Evolutionary conservation across 1,140 invertebrate genomes (phyloP).

Genomic region (Drosophila ananassae): DNA sequence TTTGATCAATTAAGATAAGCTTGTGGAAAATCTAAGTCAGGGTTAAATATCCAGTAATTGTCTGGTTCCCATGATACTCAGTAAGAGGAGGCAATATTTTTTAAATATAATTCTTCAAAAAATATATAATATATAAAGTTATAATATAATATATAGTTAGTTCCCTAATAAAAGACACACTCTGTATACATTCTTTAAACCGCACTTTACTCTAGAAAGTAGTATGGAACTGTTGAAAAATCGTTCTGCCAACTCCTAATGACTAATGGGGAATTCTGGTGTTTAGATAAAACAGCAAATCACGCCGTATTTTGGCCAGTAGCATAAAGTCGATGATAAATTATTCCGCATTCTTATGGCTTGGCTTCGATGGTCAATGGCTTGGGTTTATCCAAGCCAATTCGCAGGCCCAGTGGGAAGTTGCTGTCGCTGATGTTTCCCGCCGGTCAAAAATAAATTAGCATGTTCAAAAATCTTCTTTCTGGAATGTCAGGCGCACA

Average conservation of each 20-base stretch:
- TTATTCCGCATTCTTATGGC: slow-evolving; percentile 17
- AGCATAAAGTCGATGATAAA: slow-evolving; percentile 13
- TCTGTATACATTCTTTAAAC: too few relatives aligned
- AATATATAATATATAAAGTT: too few relatives aligned
- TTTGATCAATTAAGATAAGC: slow-evolving; percentile 35
- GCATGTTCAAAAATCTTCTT: slow-evolving; percentile 22
- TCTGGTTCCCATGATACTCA: neutral
- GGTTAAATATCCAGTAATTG: neutral
- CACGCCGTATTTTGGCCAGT: neutral
- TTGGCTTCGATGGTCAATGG: slow-evolving; percentile 6
- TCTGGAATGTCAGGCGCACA: slow-evolving; percentile 36
- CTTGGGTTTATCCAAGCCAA: slow-evolving; percentile 30
- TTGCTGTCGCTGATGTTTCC: slow-evolving; percentile 26
- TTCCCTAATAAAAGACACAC: too few relatives aligned
- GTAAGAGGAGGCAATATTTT: too few relatives aligned
- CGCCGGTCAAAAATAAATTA: slow-evolving; percentile 41
- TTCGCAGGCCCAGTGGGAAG: slow-evolving; percentile 26
- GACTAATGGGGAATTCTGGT: slow-evolving; percentile 14
- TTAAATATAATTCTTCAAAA: too few relatives aligned
- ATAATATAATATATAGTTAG: too few relatives aligned
- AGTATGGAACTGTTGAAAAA: neutral
- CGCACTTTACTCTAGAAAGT: neutral
- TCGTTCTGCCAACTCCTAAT: neutral
- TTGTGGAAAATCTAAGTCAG: slow-evolving; percentile 25
- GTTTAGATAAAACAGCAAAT: neutral